phyloP scores from a whole-genome alignment of 2,113 vertebrate genomes.

The Stigmatopora nigra region DNA sequence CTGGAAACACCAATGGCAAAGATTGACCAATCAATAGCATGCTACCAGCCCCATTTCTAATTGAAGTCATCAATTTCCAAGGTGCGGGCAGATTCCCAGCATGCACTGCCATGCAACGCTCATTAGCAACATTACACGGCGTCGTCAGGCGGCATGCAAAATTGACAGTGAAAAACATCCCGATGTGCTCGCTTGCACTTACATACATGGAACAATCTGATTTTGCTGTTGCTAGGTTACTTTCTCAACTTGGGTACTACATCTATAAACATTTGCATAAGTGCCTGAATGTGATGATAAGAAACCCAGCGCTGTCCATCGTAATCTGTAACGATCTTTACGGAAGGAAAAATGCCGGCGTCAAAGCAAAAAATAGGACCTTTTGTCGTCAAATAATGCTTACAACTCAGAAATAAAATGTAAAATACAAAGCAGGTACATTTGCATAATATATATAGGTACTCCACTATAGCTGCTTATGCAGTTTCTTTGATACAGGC shows the following conservation, averaged over 20 bases:
- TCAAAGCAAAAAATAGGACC: no score
- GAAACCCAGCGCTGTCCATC: constrained; percentile 9
- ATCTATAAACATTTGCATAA: constrained; percentile 56
- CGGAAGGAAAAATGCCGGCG: neutral
- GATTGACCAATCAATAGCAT: constrained; percentile 17
- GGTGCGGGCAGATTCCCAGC: neutral
- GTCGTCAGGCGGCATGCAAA: constrained; percentile 26
- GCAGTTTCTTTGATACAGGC: constrained; percentile 35
- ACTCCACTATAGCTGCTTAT: constrained; percentile 11
- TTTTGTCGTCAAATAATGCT: constrained; percentile 7
- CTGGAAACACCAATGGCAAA: constrained; percentile 12
- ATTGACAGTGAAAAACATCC: constrained; percentile 18
- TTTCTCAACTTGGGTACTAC: constrained; percentile 62
- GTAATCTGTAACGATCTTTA: constrained; percentile 23
- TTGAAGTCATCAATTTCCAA: constrained; percentile 12
- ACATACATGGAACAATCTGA: constrained; percentile 42
- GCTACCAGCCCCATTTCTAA: neutral
- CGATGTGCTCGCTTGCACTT: constrained; percentile 6
- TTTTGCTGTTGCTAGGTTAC: constrained; percentile 67
- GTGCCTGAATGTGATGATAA: constrained; percentile 20
- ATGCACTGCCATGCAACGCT: neutral
- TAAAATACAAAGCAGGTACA: constrained; percentile 28
- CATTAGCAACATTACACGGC: constrained; percentile 24
- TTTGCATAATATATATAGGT: constrained; percentile 40
- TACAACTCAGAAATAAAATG: constrained; percentile 41